Percentiles rank a stretch among this genome's conserved stretches.
These are phyloP conservation scores for Tridacna gigas DNA, from an alignment of 2,888 invertebrate genomes.

Conservation along the genomic window DNA sequence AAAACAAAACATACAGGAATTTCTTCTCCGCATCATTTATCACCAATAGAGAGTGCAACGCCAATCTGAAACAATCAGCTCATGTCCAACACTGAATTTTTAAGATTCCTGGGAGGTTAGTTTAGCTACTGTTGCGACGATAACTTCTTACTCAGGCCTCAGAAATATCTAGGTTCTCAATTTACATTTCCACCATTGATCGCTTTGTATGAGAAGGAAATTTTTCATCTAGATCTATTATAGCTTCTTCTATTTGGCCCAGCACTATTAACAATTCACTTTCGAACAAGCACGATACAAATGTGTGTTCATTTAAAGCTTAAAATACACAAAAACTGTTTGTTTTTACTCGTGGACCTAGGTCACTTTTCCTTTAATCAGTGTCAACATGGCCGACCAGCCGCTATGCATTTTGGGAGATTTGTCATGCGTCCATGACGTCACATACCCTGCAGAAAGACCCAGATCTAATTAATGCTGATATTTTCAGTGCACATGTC, in stretches of 20 bases:
- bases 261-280: not conserved
- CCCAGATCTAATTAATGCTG: constrained; percentile 17
- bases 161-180: constrained; percentile 20
- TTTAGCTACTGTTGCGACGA: not conserved
- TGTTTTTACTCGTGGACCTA: not conserved
- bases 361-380: constrained; percentile 21
- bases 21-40: constrained; percentile 41
- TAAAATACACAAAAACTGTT: not conserved
- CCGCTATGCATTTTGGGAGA: constrained; percentile 67
- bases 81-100: not conserved
- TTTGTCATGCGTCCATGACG: constrained; percentile 50
- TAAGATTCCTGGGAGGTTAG: not conserved
- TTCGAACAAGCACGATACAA: not conserved
- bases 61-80: too few species aligned
- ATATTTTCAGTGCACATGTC: constrained; percentile 12
- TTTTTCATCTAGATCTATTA: not conserved
- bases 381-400: constrained; percentile 70
- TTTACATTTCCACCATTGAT: constrained; percentile 21
- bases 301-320: not conserved
- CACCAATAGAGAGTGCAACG: too few species aligned
- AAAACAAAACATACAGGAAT: constrained; percentile 36
- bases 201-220: not conserved
- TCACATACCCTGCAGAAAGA: constrained; percentile 30
- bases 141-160: constrained; percentile 20
- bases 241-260: not conserved